Evolutionary conservation across 2,888 invertebrate genomes (phyloP), one percentile per base, ranked within the genome.

Genomic region (Pyrgus malvae): DNA sequence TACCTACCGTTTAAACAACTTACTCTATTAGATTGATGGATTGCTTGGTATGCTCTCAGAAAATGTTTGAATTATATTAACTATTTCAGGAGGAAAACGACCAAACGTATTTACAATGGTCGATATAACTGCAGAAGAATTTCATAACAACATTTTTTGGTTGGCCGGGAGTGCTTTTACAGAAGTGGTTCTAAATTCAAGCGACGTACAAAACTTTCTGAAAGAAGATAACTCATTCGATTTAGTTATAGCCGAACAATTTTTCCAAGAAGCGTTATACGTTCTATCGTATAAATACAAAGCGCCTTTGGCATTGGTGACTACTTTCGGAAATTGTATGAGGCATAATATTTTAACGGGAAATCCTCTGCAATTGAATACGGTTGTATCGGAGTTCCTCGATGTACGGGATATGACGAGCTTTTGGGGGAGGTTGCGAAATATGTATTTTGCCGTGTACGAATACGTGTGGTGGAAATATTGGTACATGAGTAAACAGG

Each of bases 341-440:
- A 76, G 76, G 50, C 81, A 83, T 42, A 87, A 86, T 54, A 71
- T 85, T 38, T 64, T 74, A 7, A 66, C 68, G 1, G 74, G 83
- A 44, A 87, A 89, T 60, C 87, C 88, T 1, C 63, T 85, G 8
- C 86, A 87, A 62, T 37, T 83, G 12, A 73, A 83, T 2, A 84
- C 82, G 2, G 70, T 80, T 3, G 17, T 76, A n/a, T 66, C 76
- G 0, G 86, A 87, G 55, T 81, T 83, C 56, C 60, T 83, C 12
- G 66, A 70, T 7, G 46, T 85, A n/a, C 65, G 76, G 19, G 80
- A 90, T 5, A 91, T 91, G 25, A 91, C 91, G 76, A 90, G 76
- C 25, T 92, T 94, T 59, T 68, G 72, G 61, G 83, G 70, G 12
- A 70, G 93, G 55, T 31, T 92, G 0, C 67, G 78, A 17, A 93